Evolutionary conservation across 2,797 vertebrate species (phyloP), one percentile per base, ranked within the genome.

Genomic region (Phalloptychus januarius): DNA sequence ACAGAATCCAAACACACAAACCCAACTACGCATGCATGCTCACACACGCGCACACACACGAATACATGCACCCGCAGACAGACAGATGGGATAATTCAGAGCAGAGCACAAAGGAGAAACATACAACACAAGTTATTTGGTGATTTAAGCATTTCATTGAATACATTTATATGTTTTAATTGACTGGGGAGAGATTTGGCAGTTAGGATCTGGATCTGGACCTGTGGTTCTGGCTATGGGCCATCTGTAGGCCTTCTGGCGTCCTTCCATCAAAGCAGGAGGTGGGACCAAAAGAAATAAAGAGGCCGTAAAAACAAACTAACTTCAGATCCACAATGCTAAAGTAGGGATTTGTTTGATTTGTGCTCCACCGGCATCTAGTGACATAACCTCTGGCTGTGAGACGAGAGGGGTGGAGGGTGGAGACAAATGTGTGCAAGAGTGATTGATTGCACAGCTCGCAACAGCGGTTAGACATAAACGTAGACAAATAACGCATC

Each of bases 301-400:
- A 93, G 87, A 94, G 86, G 86, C 92, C 90, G 92, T 94, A 95
- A 94, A 95, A 94, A 92, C 83, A 93, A 94, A 94, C 93, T 87
- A 86, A 95, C 94, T 94, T 92, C 89, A 93, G 87, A 78, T 91
- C 87, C 90, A 72, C 75, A 75, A 88, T 88, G 82, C 89, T 87
- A 77, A 85, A 80, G 81, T 42, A 31, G 72, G 87, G 83, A 86
- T 90, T 88, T 83, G 78, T 83, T 88, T 95, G 94, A 95, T 95
- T 95, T 95, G 92, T 94, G 89, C 75, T 85, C 86, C 87, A 84
- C 91, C 89, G 89, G 87, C 79, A 87, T 65, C 72, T 86, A 87
- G 87, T 95, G 91, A 95, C 90, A 94, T 95, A 93, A 95, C 87
- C 85, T 83, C 87, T 93, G 87, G 87, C 87, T 87, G 86, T 71